These are phyloP conservation scores for Sarcophaga bullata DNA, from an alignment of 1,140 invertebrate species.

Conservation along the genomic window DNA sequence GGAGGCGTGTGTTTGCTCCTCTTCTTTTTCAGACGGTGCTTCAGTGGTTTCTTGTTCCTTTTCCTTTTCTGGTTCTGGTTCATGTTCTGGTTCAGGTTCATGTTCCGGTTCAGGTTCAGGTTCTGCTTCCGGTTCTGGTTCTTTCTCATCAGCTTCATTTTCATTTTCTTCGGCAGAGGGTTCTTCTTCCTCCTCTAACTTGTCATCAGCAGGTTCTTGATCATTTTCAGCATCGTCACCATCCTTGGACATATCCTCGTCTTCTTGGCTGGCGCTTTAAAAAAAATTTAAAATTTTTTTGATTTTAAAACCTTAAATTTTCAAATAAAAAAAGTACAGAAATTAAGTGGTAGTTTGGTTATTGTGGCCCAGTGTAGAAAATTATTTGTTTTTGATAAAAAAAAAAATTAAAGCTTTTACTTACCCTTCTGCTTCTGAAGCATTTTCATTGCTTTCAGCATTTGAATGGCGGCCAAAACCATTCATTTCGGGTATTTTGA, in stretches of 20 bases:
- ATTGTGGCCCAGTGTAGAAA: no score
- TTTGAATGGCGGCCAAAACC: conserved; percentile 55
- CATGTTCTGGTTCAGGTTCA: not conserved
- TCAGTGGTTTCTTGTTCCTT: not conserved
- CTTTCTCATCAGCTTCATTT: conserved; percentile 1
- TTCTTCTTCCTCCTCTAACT: conserved; percentile 15
- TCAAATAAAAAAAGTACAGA: no score
- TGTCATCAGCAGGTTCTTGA: not conserved
- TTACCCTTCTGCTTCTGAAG: conserved; percentile 62
- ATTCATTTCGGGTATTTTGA: conserved; percentile 50
- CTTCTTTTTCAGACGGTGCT: conserved; percentile 44
- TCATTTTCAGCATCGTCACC: conserved; percentile 39
- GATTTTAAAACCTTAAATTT: no score
- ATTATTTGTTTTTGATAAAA: not conserved
- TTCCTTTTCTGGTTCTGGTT: not conserved
- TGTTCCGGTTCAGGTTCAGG: not conserved
- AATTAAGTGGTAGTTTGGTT: no score
- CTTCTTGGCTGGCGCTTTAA: conserved; percentile 48
- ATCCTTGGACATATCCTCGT: conserved; percentile 55
- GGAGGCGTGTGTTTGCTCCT: conserved; percentile 48
- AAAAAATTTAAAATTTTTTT: not conserved
- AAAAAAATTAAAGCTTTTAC: conserved; percentile 42
- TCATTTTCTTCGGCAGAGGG: not conserved
- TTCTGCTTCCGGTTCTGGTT: conserved; percentile 26
- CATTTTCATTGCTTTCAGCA: conserved; percentile 62